Evolutionary conservation across 2,888 invertebrate species (phyloP).

Genomic region (Drosophila tanythrix): DNA sequence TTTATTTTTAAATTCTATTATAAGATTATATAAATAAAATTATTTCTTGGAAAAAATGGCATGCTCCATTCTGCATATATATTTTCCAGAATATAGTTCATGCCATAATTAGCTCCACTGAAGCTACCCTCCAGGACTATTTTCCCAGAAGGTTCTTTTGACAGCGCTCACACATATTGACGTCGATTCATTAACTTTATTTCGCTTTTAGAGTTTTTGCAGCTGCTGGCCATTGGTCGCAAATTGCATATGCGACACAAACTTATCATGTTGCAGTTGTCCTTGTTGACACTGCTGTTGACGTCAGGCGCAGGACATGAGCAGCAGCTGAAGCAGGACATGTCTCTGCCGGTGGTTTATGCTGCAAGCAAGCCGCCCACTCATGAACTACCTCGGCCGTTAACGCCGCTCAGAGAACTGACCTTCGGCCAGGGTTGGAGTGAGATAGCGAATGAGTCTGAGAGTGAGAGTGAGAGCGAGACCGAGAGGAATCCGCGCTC

Average conservation of each 20-base stretch:
- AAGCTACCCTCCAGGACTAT: neutral
- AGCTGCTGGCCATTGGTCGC: slow-evolving; percentile 3
- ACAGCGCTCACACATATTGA: neutral
- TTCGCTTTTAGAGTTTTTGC: slow-evolving; percentile 10
- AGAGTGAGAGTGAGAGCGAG: slow-evolving; percentile 4
- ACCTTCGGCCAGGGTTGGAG: slow-evolving; percentile 17
- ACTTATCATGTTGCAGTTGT: slow-evolving; percentile 52
- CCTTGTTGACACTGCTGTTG: slow-evolving; percentile 33
- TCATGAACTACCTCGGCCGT: slow-evolving; percentile 73
- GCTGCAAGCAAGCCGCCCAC: slow-evolving; percentile 54
- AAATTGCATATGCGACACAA: slow-evolving; percentile 17
- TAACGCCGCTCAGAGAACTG: slow-evolving; percentile 43
- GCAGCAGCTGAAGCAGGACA: slow-evolving; percentile 13
- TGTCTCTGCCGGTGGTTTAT: neutral
- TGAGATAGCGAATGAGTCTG: neutral
- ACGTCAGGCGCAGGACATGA: slow-evolving; percentile 2
- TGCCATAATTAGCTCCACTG: neutral
- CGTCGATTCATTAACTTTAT: slow-evolving; percentile 8
- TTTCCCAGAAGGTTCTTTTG: neutral
- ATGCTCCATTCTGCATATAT: neutral
- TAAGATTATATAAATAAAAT: neutral
- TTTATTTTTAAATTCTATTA: neutral
- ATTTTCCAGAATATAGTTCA: neutral
- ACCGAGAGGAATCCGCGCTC: slow-evolving; percentile 57
- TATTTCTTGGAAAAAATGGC: neutral